Percentiles rank a stretch among this genome's conserved stretches.
Evolutionary conservation across 37 sponge, comb jelly and placozoan genomes (phyloP).

Genomic region (Oopsacas minuta): DNA sequence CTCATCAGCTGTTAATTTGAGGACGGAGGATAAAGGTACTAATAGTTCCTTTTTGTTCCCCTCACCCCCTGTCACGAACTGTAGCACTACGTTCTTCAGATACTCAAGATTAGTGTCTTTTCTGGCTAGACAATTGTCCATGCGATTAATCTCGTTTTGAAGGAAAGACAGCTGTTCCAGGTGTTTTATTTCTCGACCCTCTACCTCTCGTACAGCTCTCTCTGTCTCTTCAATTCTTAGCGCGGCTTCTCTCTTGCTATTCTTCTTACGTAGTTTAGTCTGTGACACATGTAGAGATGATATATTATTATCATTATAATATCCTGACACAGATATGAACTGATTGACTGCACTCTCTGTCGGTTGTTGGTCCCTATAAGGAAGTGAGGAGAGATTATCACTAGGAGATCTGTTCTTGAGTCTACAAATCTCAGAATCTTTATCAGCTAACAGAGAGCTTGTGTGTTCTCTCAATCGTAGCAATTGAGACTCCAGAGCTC

Average conservation of each 20-base stretch:
- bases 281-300: neutral
- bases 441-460: neutral
- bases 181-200: neutral
- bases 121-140: neutral
- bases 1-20: neutral
- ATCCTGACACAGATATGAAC: neutral
- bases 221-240: neutral
- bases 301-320: neutral
- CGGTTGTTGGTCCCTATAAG: neutral
- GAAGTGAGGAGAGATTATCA: neutral
- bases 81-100: neutral
- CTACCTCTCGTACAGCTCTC: neutral
- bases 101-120: neutral
- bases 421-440: neutral
- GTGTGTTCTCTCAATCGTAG: neutral
- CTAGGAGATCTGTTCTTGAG: neutral
- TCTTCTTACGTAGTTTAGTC: neutral
- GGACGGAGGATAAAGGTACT: neutral
- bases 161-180: slow-evolving; percentile 12
- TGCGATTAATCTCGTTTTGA: neutral
- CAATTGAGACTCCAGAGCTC: neutral
- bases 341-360: neutral
- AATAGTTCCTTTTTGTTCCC: neutral
- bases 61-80: neutral
- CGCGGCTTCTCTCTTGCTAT: neutral